These are phyloP conservation scores for Notechis scutatus DNA, from an alignment of 2,113 vertebrate species.

Conservation along the genomic window DNA sequence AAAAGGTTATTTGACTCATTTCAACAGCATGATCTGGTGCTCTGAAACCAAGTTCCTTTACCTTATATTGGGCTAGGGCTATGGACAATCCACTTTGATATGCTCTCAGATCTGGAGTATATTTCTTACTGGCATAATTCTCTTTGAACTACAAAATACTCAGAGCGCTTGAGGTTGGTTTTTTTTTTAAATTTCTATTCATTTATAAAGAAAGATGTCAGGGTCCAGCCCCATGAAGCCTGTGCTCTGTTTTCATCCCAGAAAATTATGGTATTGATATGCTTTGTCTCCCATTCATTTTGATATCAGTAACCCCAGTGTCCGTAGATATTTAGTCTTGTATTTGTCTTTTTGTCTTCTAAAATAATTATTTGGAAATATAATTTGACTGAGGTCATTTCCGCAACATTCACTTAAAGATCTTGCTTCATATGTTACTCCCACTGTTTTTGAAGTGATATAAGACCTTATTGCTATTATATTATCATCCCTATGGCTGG, in stretches of 20 bases:
- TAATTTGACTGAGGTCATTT: not conserved
- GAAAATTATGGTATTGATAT: not conserved
- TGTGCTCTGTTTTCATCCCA: not conserved
- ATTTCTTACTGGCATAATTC: not conserved
- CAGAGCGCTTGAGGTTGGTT: not conserved
- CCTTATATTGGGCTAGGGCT: not conserved
- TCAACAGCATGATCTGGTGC: not conserved
- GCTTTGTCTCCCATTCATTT: not conserved
- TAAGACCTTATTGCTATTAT: not conserved
- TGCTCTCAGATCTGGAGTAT: not conserved
- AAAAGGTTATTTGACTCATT: not conserved
- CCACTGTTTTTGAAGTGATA: not conserved
- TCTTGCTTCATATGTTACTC: not conserved
- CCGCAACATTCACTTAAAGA: not conserved
- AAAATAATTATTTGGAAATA: not conserved
- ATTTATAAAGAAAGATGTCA: not conserved
- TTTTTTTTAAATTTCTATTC: not conserved
- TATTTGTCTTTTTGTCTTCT: not conserved
- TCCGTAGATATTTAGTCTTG: not conserved
- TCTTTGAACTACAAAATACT: not conserved
- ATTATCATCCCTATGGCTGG: not conserved
- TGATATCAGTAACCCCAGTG: not conserved
- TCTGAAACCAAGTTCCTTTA: not conserved
- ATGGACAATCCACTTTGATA: not conserved
- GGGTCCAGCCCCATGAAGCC: not conserved